These are phyloP conservation scores for Montifringilla adamsi DNA, from an alignment of 2,113 vertebrate genomes.

Conservation along the genomic window DNA sequence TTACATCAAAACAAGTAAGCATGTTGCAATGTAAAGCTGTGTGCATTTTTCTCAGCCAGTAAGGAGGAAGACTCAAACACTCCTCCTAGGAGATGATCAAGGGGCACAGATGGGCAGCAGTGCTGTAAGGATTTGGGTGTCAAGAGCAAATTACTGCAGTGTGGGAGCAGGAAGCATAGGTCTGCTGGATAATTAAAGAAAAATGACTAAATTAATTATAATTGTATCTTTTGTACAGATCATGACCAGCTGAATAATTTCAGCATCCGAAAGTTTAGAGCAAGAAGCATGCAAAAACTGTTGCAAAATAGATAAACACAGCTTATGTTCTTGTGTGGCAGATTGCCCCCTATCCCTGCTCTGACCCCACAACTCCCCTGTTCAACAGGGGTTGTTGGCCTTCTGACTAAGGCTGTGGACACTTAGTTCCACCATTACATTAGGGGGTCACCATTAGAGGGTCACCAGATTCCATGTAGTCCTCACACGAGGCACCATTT, in stretches of 20 bases:
- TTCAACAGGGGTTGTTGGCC: not conserved
- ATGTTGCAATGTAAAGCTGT: not conserved
- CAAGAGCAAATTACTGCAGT: not conserved
- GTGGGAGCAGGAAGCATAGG: not conserved
- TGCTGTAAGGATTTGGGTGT: not conserved
- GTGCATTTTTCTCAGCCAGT: not conserved
- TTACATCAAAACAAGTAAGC: not conserved
- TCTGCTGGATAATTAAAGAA: not conserved
- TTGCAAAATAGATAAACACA: not conserved
- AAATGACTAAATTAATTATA: not conserved
- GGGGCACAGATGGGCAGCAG: fast-evolving
- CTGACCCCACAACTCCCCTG: not conserved
- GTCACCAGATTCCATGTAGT: not conserved
- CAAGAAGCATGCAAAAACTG: not conserved
- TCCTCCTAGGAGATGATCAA: not conserved
- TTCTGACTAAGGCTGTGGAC: not conserved
- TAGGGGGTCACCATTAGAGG: not conserved
- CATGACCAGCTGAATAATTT: not conserved
- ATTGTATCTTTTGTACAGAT: not conserved
- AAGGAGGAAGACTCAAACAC: not conserved
- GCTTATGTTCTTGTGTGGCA: not conserved
- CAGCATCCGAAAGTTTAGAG: fast-evolving
- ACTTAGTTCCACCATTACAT: fast-evolving
- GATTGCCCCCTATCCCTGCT: not conserved
- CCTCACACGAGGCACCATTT: not conserved